Percentiles rank a stretch among this genome's conserved stretches.
Evolutionary conservation across 2,888 invertebrate genomes (phyloP).

Genomic region (Cryptosula pallasiana): DNA sequence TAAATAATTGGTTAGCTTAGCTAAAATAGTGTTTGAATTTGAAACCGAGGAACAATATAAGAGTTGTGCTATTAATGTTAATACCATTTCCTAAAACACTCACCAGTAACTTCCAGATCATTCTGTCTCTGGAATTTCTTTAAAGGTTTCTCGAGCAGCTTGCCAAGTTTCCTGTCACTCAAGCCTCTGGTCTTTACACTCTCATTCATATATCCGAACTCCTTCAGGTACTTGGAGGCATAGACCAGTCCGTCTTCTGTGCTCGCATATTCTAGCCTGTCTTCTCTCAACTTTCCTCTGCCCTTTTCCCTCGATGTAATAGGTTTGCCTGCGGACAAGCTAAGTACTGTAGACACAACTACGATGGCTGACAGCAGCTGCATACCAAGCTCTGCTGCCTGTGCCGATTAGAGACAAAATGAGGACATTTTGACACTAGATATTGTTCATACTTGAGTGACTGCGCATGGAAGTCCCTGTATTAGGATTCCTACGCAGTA

Average conservation of each 20-base stretch:
- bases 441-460: no score
- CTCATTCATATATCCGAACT: conserved; percentile 12
- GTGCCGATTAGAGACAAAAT: no score
- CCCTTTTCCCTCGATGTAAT: background rate
- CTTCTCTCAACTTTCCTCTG: background rate
- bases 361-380: background rate
- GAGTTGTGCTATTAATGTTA: no score
- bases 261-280: conserved; percentile 3
- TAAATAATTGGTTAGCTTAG: no score
- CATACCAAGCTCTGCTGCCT: background rate
- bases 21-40: no score
- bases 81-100: background rate
- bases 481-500: no score
- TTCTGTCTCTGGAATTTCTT: background rate
- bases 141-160: background rate
- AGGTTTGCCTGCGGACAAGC: background rate
- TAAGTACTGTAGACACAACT: background rate
- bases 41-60: no score
- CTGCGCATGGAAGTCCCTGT: no score
- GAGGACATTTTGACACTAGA: no score
- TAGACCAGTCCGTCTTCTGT: conserved; percentile 3
- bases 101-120: background rate
- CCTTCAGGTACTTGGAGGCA: background rate
- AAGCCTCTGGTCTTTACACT: background rate
- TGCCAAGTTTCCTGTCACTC: background rate